phyloP scores from a whole-genome alignment of 1,140 invertebrate genomes.

The Hycleus cichorii region DNA sequence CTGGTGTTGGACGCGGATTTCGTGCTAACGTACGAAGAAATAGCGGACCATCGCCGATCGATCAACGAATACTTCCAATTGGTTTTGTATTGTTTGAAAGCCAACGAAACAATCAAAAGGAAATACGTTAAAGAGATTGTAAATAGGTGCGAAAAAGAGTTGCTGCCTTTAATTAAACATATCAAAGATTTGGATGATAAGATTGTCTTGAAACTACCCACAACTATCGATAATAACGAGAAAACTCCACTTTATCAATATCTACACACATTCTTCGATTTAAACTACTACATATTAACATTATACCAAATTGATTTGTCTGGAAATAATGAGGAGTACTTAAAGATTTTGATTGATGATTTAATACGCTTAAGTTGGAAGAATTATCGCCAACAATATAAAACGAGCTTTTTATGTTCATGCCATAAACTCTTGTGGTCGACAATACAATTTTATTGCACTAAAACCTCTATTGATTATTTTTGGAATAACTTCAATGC shows the following conservation, averaged over 20 bases:
- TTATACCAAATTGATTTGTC: constrained; percentile 16
- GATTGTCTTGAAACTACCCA: constrained; percentile 20
- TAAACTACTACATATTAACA: constrained; percentile 24
- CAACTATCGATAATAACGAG: constrained; percentile 3
- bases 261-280: constrained; percentile 30
- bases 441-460: constrained; percentile 13
- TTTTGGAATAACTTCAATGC: constrained; percentile 29
- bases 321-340: constrained; percentile 10
- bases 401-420: constrained; percentile 18
- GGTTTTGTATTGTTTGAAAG: constrained; percentile 14
- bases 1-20: constrained; percentile 17
- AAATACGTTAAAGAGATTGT: constrained; percentile 8
- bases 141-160: not conserved
- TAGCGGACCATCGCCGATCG: constrained; percentile 13
- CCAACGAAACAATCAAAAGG: constrained; percentile 6
- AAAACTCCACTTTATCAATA: constrained; percentile 25
- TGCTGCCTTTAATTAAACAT: constrained; percentile 10
- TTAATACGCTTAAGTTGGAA: constrained; percentile 19
- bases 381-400: constrained; percentile 12
- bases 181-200: constrained; percentile 15
- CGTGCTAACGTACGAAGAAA: constrained; percentile 5
- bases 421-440: constrained; percentile 26
- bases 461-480: constrained; percentile 7
- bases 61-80: constrained; percentile 20
- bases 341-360: constrained; percentile 22